Base-by-base conservation (phyloP, 2,113 vertebrate species). In the Rhagologus leucostigma region DNA sequence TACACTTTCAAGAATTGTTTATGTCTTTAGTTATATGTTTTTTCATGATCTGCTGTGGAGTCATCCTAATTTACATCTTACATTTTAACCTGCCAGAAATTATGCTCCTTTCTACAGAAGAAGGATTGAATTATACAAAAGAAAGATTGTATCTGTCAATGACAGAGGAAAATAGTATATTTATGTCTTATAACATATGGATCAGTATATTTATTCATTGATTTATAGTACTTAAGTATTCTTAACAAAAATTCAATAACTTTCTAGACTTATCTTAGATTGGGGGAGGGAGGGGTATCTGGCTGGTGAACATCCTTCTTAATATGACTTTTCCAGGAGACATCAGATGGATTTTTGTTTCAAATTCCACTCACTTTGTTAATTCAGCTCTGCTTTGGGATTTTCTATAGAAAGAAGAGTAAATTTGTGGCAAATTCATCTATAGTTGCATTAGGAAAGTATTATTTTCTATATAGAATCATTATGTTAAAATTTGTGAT, bases 41-140 rank as follows among this genome's bases (percentile, higher is more conserved):
- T 84, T 79, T 88, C 67, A 70, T 41, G 30, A 44, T 73, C 50
- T 90, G 27, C 35, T 76, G 49, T 83, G 24, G 19, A 67, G 46
- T 44, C 21, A 16, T 83, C 22, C 78, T 85, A 55, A 93, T 94
- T 96, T 96, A 16, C 79, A 84, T 93, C 19, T 96, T 94, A 93
- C 63, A 88, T 75, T 94, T 95, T 91, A 91, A 80, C 70, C 79
- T 93, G 79, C 39, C 78, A 96, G 78, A 93, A 91, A 88, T 85
- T 47, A 52, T 70, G 68, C 44, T 88, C 4, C 64, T 69, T 94
- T 86, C 82, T 74, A 65, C 3, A 6, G 55, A 67, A 94, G 65
- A 84, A 95, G 30, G 24, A 86, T 29, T 97, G 83, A 95, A 87
- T 96, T 90, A 89, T 80, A 92, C 64, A 93, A 63, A 88, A 86